Evolutionary conservation across 2,888 invertebrate species (phyloP).

Genomic region (Fissipunctia ypsillon): DNA sequence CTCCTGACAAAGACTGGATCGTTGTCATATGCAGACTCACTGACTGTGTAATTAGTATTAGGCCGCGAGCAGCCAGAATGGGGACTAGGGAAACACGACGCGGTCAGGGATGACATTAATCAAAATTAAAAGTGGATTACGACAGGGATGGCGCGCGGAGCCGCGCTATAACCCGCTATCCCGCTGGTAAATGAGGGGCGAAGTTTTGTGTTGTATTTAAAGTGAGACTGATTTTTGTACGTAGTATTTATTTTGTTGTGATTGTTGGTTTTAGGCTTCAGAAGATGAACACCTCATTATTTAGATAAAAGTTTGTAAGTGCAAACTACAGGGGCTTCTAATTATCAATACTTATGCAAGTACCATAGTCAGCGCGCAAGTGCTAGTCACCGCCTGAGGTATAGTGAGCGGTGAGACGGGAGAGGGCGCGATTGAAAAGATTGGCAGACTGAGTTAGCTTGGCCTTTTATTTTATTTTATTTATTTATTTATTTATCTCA

Average conservation of each 20-base stretch:
- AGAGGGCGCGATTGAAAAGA: too few species aligned
- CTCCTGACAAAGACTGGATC: slow-evolving; percentile 26
- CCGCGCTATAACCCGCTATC: slow-evolving; percentile 67
- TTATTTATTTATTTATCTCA: too few species aligned
- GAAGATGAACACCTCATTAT: background rate
- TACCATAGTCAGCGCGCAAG: too few species aligned
- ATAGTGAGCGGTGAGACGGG: too few species aligned
- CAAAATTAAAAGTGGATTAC: slow-evolving; percentile 90
- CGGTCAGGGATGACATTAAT: slow-evolving; percentile 82
- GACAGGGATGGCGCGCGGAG: slow-evolving; percentile 65
- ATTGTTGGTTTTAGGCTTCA: background rate
- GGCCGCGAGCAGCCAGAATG: slow-evolving; percentile 57
- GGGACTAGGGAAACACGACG: slow-evolving; percentile 51
- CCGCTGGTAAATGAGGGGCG: slow-evolving; percentile 56
- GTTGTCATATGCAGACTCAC: slow-evolving; percentile 50
- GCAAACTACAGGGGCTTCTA: background rate
- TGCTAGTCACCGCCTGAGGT: too few species aligned
- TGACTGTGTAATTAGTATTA: slow-evolving; percentile 67
- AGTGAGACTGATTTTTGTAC: slow-evolving; percentile 40
- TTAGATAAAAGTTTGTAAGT: background rate
- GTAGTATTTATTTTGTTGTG: slow-evolving; percentile 28
- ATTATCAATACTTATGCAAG: background rate
- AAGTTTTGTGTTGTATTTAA: slow-evolving; percentile 42
- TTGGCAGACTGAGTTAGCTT: too few species aligned
- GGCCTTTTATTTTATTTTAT: too few species aligned